Conservation (phyloP, 64 coral and sea anemone species). For the Catalaphyllia jardinei region DNA sequence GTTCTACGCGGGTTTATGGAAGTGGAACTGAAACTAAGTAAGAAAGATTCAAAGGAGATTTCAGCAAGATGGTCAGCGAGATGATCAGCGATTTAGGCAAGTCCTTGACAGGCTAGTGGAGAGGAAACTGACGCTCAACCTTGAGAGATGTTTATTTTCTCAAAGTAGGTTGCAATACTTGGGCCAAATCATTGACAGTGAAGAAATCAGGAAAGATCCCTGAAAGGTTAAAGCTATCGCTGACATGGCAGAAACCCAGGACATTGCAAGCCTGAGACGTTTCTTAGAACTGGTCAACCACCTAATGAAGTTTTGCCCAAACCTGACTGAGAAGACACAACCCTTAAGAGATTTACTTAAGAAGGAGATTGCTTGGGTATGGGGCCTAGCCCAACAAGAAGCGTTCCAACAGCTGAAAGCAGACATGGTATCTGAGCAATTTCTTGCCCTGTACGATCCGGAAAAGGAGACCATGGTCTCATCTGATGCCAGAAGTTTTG, state of each 20-base stretch:
- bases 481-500: slow-evolving; percentile 43
- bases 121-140: slow-evolving; percentile 29
- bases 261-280: too few relatives aligned
- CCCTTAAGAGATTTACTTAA: slow-evolving; percentile 25
- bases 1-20: too few relatives aligned
- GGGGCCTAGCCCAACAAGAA: slow-evolving; percentile 34
- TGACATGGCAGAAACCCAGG: too few relatives aligned
- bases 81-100: too few relatives aligned
- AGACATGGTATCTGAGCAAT: slow-evolving; percentile 15
- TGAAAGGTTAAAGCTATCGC: slow-evolving; percentile 40
- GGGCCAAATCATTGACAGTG: slow-evolving; percentile 41
- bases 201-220: slow-evolving; percentile 23
- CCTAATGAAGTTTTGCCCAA: slow-evolving; percentile 36
- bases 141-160: slow-evolving; percentile 40
- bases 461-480: slow-evolving; percentile 46
- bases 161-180: slow-evolving; percentile 17
- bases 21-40: too few relatives aligned
- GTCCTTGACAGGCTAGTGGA: slow-evolving; percentile 21
- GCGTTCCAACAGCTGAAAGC: slow-evolving; percentile 33
- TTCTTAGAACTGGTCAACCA: not conserved
- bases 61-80: too few relatives aligned
- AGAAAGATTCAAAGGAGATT: too few relatives aligned
- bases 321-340: slow-evolving; percentile 28
- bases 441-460: slow-evolving; percentile 44
- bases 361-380: slow-evolving; percentile 43